Conservation (phyloP, 2,113 vertebrate species). For the Psilopogon haemacephalus region DNA sequence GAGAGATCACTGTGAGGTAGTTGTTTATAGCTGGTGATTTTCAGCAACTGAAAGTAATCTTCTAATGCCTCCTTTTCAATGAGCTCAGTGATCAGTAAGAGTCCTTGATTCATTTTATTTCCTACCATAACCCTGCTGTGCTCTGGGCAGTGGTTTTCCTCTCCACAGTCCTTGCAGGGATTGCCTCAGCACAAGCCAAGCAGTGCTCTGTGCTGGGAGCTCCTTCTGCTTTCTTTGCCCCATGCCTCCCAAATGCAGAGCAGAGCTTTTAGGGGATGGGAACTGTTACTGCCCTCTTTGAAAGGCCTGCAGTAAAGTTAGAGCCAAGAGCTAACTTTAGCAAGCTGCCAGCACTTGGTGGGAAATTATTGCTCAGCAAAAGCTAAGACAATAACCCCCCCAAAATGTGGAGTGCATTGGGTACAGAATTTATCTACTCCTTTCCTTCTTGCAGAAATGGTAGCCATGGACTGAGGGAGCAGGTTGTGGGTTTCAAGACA, state of each 20-base stretch:
- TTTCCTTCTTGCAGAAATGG: too few relatives aligned
- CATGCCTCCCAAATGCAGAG: background rate
- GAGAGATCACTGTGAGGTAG: background rate
- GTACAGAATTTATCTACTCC: too few relatives aligned
- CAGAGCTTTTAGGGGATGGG: background rate
- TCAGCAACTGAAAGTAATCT: conserved; percentile 11
- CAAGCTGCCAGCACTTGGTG: background rate
- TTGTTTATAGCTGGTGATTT: background rate
- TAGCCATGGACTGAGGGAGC: background rate
- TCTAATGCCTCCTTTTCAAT: background rate
- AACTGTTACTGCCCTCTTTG: background rate
- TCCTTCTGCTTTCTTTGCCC: background rate
- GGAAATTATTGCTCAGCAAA: background rate
- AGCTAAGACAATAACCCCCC: background rate
- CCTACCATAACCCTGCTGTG: background rate
- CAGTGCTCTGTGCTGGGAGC: rapidly evolving
- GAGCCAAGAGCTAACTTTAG: background rate
- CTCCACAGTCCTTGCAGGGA: background rate
- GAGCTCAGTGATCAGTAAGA: background rate
- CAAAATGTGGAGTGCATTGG: background rate
- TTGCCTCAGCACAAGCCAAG: background rate
- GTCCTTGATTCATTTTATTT: background rate
- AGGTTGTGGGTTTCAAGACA: background rate
- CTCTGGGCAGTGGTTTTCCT: background rate
- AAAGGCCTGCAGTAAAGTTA: background rate